Conservation (phyloP, 2,113 vertebrate species). For the Gallinago paraguaiae region DNA sequence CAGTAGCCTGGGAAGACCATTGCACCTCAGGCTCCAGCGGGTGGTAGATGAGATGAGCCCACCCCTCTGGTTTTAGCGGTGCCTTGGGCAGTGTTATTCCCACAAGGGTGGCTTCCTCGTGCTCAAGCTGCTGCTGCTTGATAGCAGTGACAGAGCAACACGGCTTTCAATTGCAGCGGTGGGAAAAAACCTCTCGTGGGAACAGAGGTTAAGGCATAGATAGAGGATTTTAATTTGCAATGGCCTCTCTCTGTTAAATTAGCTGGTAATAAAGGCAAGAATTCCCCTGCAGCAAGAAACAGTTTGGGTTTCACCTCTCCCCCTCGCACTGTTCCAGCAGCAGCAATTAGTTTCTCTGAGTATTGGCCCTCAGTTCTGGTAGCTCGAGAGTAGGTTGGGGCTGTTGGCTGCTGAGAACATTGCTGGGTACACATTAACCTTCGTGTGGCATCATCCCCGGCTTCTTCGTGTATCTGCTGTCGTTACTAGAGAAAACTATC, state of each 20-base stretch:
- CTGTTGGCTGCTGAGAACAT: background rate
- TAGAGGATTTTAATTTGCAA: background rate
- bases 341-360: background rate
- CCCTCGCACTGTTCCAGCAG: background rate
- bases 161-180: accelerated
- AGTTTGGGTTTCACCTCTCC: background rate
- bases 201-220: background rate
- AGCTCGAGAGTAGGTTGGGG: background rate
- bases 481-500: background rate
- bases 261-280: slow-evolving; percentile 12
- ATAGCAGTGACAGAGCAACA: background rate
- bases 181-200: background rate
- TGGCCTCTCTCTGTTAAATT: background rate
- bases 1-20: background rate
- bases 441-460: background rate
- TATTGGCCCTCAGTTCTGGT: background rate
- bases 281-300: background rate
- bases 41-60: background rate
- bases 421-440: background rate
- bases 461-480: background rate
- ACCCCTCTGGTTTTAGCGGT: background rate
- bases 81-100: background rate
- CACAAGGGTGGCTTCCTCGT: background rate
- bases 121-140: background rate
- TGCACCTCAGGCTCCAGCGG: background rate